phyloP scores from a whole-genome alignment of 2,113 vertebrate genomes.

The Tautogolabrus adspersus region DNA sequence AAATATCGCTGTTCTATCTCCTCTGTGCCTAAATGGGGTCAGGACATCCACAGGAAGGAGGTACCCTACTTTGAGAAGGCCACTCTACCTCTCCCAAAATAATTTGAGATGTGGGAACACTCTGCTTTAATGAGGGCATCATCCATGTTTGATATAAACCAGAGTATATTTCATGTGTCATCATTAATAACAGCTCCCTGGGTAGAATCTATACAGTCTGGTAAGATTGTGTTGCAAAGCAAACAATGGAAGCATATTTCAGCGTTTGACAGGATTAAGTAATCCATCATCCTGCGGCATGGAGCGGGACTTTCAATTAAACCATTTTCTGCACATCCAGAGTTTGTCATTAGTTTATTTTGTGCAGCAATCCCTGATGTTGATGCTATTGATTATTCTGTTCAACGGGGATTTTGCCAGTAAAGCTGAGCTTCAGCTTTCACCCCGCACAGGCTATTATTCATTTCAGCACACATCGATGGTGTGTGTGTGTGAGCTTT shows the following conservation, averaged over 20 bases:
- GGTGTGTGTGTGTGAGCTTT: constrained; percentile 30
- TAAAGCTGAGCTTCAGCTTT: constrained; percentile 76
- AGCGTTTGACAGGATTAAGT: constrained; percentile 41
- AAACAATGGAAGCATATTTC: constrained; percentile 40
- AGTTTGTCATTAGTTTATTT: constrained; percentile 72
- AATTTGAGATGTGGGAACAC: constrained; percentile 41
- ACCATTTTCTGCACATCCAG: constrained; percentile 60
- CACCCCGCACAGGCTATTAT: constrained; percentile 51
- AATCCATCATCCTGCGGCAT: constrained; percentile 56
- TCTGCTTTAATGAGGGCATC: constrained; percentile 52
- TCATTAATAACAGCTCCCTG: constrained; percentile 33
- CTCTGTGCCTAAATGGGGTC: constrained; percentile 66
- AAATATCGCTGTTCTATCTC: constrained; percentile 28
- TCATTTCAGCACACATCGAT: constrained; percentile 57
- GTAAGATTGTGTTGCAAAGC: constrained; percentile 46
- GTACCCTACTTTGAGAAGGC: constrained; percentile 66
- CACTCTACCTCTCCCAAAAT: constrained; percentile 67
- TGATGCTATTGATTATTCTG: constrained; percentile 71
- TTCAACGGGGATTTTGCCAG: constrained; percentile 56
- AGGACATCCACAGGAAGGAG: constrained; percentile 64
- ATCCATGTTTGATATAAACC: constrained; percentile 9
- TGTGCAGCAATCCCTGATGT: constrained; percentile 63
- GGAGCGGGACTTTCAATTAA: constrained; percentile 40
- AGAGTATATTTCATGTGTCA: constrained; percentile 25
- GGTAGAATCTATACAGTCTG: constrained; percentile 22